phyloP scores from a whole-genome alignment of 2,113 vertebrate genomes.

The Bungarus multicinctus region DNA sequence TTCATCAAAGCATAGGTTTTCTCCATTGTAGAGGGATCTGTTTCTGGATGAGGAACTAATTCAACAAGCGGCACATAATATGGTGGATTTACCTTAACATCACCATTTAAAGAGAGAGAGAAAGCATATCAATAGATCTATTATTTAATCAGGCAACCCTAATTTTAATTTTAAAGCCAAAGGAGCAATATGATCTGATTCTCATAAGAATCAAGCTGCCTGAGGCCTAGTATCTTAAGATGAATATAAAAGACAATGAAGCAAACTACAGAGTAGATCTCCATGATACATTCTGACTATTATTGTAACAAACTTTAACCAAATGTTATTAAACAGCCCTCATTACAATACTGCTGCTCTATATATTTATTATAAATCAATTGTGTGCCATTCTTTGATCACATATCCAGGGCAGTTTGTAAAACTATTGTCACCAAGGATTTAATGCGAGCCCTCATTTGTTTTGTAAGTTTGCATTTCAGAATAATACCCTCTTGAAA shows the following conservation, averaged over 20 bases:
- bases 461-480: background rate
- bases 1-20: conserved; percentile 82
- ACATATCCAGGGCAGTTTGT: background rate
- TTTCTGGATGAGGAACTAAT: conserved; percentile 93
- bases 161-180: background rate
- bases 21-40: conserved; percentile 74
- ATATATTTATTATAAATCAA: background rate
- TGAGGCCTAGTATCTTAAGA: background rate
- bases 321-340: background rate
- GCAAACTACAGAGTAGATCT: background rate
- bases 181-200: background rate
- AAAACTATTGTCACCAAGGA: background rate
- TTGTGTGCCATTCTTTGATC: background rate
- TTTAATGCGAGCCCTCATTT: background rate
- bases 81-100: conserved; percentile 88
- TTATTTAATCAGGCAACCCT: background rate
- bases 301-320: background rate
- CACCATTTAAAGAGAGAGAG: conserved; percentile 12
- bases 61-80: conserved; percentile 92
- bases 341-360: background rate
- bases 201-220: background rate
- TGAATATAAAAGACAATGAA: background rate
- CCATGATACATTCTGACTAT: background rate
- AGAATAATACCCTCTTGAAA: background rate
- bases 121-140: conserved; percentile 1